phyloP scores from a whole-genome alignment of 2,113 vertebrate genomes.

The Tachysurus fulvidraco region DNA sequence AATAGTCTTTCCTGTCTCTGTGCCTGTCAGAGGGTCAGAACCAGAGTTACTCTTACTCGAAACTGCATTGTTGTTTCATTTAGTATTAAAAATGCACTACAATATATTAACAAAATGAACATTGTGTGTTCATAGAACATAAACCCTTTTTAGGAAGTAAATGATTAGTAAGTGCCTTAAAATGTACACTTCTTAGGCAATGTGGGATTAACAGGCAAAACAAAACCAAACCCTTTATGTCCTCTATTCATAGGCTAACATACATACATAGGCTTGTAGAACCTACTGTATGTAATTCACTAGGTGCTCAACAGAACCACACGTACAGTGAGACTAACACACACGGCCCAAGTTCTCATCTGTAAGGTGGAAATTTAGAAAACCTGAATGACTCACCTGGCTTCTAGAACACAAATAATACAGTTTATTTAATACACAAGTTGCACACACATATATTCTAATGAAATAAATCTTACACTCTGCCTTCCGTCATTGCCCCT shows the following conservation, averaged over 20 bases:
- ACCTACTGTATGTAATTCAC: not conserved
- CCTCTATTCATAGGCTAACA: not conserved
- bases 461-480: constrained; percentile 27
- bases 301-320: not conserved
- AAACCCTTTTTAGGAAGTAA: not conserved
- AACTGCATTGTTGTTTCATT: not conserved
- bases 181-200: not conserved
- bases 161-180: not conserved
- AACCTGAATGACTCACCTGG: not conserved
- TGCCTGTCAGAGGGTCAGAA: constrained; percentile 19
- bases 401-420: not conserved
- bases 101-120: not conserved
- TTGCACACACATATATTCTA: not conserved
- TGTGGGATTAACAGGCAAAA: not conserved
- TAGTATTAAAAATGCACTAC: not conserved
- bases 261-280: not conserved
- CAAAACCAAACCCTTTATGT: not conserved
- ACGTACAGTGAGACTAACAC: not conserved
- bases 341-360: not conserved
- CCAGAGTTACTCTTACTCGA: not conserved
- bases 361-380: not conserved
- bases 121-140: not conserved
- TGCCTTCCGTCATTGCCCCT: not conserved
- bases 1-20: constrained; percentile 63
- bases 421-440: not conserved